These are phyloP conservation scores for Nasonia longicornis DNA, from an alignment of 1,140 invertebrate genomes.

Conservation along the genomic window DNA sequence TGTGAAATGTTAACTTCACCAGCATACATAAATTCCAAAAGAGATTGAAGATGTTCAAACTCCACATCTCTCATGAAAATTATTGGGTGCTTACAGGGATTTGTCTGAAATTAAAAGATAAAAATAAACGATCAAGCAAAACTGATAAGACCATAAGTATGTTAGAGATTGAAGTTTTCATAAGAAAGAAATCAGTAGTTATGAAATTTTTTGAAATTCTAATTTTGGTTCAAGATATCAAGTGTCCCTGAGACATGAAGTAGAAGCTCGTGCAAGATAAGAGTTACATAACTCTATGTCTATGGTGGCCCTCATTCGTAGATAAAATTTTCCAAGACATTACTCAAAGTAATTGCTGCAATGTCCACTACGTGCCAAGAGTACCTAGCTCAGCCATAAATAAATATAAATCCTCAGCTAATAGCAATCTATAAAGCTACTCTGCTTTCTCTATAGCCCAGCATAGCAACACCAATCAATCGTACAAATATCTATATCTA, in stretches of 20 bases:
- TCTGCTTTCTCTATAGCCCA: slow-evolving; percentile 34
- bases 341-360: slow-evolving; percentile 45
- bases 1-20: slow-evolving; percentile 93
- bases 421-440: slow-evolving; percentile 38
- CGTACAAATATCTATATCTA: slow-evolving; percentile 46
- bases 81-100: slow-evolving; percentile 88
- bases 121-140: background rate
- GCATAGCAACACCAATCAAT: slow-evolving; percentile 45
- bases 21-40: slow-evolving; percentile 87
- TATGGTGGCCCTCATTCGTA: slow-evolving; percentile 59
- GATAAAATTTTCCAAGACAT: slow-evolving; percentile 47
- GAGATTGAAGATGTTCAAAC: slow-evolving; percentile 80
- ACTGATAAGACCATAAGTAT: slow-evolving; percentile 14
- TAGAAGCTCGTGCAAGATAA: slow-evolving; percentile 50
- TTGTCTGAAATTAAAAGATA: slow-evolving; percentile 72
- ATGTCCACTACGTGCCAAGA: slow-evolving; percentile 41
- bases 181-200: slow-evolving; percentile 5
- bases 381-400: slow-evolving; percentile 42
- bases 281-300: slow-evolving; percentile 61
- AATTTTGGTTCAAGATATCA: slow-evolving; percentile 45
- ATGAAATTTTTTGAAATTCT: slow-evolving; percentile 43
- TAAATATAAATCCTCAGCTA: slow-evolving; percentile 41
- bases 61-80: slow-evolving; percentile 86
- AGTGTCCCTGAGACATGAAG: slow-evolving; percentile 42
- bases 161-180: slow-evolving; percentile 4